These are phyloP conservation scores for Coremacera marginata DNA, from an alignment of 2,888 invertebrate genomes.

Conservation along the genomic window DNA sequence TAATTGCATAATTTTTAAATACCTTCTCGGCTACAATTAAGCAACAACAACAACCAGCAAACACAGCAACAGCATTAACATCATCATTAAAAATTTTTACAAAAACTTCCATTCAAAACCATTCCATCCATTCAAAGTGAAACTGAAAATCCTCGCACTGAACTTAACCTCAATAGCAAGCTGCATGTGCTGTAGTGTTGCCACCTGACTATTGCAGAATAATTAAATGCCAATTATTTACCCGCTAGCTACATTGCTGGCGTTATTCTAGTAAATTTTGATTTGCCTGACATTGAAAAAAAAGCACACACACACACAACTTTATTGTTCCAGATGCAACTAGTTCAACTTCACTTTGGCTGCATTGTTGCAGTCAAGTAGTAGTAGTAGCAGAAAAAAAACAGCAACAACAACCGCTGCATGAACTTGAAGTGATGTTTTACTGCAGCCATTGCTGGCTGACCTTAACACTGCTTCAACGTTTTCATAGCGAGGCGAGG, in stretches of 20 bases:
- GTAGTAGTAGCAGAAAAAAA: not conserved
- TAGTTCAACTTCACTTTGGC: not conserved
- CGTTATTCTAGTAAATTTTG: constrained; percentile 2
- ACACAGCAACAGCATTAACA: not conserved
- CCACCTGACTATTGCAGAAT: constrained; percentile 8
- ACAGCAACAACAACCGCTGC: not conserved
- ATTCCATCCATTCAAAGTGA: not conserved
- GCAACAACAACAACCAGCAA: not conserved
- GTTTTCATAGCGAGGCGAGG: not conserved
- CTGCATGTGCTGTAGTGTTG: not conserved
- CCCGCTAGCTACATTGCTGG: not conserved
- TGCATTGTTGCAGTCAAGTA: too few species aligned
- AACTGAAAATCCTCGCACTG: constrained; percentile 14
- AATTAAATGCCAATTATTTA: constrained; percentile 25
- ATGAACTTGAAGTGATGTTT: constrained; percentile 18
- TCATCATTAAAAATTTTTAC: not conserved
- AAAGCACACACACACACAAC: not conserved
- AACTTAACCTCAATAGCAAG: constrained; percentile 13
- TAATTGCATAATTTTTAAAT: constrained; percentile 5
- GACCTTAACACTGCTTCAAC: constrained; percentile 24
- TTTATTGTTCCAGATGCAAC: constrained; percentile 4
- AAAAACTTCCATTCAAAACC: not conserved
- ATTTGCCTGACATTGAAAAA: constrained; percentile 24
- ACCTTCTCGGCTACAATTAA: not conserved
- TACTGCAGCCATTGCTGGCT: not conserved